Evolutionary conservation across 2,797 vertebrate genomes (phyloP).

Genomic region (Poecilia wingei): DNA sequence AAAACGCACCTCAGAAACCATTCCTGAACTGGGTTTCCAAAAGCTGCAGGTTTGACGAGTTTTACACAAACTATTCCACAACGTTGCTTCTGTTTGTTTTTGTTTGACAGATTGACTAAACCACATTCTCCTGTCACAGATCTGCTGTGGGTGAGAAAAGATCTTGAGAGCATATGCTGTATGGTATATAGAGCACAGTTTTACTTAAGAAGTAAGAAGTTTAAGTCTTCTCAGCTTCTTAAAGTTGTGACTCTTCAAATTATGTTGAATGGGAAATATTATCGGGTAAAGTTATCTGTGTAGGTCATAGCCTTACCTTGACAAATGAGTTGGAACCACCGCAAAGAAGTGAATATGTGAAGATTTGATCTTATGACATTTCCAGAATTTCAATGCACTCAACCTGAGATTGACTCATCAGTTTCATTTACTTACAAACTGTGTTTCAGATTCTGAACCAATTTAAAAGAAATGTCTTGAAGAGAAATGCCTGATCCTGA

Average conservation of each 20-base stretch:
- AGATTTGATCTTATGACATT: not conserved
- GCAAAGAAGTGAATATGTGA: not conserved
- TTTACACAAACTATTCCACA: not conserved
- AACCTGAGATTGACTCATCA: constrained; percentile 11
- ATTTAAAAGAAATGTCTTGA: constrained; percentile 14
- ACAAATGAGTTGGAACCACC: not conserved
- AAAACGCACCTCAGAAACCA: not conserved
- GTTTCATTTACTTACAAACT: constrained; percentile 18
- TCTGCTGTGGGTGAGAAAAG: not conserved
- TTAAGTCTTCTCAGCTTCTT: not conserved
- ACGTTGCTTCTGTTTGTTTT: not conserved
- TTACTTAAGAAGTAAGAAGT: not conserved
- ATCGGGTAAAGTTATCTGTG: not conserved
- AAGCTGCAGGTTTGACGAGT: not conserved
- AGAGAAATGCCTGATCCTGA: constrained; percentile 1
- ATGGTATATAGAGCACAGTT: not conserved
- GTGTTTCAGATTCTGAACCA: not conserved
- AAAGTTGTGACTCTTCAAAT: not conserved
- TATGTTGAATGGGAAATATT: not conserved
- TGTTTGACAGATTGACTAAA: not conserved
- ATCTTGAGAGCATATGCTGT: not conserved
- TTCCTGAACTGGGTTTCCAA: not conserved
- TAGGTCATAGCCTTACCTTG: not conserved
- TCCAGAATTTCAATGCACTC: not conserved
- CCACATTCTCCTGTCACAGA: not conserved